Base-by-base conservation (phyloP, 2,113 vertebrate genomes). In the Mohoua ochrocephala region DNA sequence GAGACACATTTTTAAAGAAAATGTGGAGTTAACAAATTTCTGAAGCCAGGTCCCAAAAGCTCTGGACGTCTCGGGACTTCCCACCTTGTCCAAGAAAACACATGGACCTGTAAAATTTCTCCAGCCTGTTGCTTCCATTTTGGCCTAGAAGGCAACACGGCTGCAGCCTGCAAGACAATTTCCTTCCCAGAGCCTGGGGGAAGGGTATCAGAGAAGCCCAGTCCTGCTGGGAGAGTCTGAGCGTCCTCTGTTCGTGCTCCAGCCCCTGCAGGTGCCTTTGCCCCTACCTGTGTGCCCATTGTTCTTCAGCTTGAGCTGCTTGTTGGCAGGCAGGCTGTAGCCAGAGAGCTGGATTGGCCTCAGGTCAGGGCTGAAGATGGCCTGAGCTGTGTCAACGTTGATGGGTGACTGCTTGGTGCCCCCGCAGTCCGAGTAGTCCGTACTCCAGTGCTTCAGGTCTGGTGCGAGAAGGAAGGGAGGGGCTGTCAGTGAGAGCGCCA, bases 271-370 rank as follows among this genome's bases (percentile, higher is more conserved):
- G 21, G 13, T 81, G 37, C 11, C 45, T 59, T n/a, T 85, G 30
- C 52, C 68, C 95, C 50, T 69, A 98, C 98, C 95, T 63, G 98
- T 98, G 78, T 98, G 98, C 17, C 98, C 98, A 1, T 98, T 98
- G 95, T 98, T 98, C 56, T 21, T 73, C 71, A 98, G 90, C 49
- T 21, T 73, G 42, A 98, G 94, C 39, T 31, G 57, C 28, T 93
- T 49, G 0, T 9, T 83, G 15, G 96, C 89, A 0, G 96, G 91
- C 59, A 98, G 89, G 44, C 94, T 95, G 42, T 97, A 98, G 41
- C 98, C 98, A 14, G 95, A 87, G 26, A 98, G 94, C 52, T 96
- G 77, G 45, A 97, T 91, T 0, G 97, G 89, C 17, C 35, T 53
- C 75, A 98, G 96, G 15, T 96, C 75, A 1, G 89, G 88, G 47